Conservation (phyloP, 2,113 vertebrate species). For the Dromiciops gliroides region DNA sequence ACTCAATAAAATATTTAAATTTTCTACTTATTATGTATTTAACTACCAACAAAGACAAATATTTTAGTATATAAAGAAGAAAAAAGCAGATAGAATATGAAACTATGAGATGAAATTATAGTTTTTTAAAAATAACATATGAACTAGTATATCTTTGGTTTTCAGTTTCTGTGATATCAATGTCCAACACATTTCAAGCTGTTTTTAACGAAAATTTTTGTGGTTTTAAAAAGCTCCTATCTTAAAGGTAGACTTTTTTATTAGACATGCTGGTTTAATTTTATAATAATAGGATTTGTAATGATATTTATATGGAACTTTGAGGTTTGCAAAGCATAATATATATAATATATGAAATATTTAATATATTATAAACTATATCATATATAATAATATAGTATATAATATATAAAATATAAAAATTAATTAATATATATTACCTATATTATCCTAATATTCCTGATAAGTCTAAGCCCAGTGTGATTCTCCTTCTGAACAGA, state of each 20-base stretch:
- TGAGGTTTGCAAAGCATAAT: neutral
- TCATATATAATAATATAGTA: neutral
- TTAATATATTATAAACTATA: too few species aligned
- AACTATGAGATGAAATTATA: neutral
- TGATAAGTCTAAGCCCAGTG: constrained; percentile 7
- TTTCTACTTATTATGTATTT: neutral
- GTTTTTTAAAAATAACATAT: neutral
- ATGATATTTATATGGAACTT: neutral
- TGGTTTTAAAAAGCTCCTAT: neutral
- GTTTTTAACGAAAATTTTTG: neutral
- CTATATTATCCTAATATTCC: constrained; percentile 21
- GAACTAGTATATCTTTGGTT: neutral
- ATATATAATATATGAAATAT: too few species aligned
- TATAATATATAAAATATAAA: too few species aligned
- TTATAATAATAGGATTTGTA: neutral
- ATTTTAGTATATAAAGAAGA: neutral
- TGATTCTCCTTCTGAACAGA: neutral
- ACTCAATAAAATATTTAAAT: neutral
- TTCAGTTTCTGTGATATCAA: neutral
- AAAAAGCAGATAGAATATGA: neutral
- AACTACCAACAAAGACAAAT: neutral
- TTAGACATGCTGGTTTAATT: neutral
- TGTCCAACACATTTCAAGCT: neutral
- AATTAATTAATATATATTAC: neutral
- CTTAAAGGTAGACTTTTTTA: neutral